Base-by-base conservation (phyloP, 2,797 vertebrate genomes). In the Protosalanx chinensis region DNA sequence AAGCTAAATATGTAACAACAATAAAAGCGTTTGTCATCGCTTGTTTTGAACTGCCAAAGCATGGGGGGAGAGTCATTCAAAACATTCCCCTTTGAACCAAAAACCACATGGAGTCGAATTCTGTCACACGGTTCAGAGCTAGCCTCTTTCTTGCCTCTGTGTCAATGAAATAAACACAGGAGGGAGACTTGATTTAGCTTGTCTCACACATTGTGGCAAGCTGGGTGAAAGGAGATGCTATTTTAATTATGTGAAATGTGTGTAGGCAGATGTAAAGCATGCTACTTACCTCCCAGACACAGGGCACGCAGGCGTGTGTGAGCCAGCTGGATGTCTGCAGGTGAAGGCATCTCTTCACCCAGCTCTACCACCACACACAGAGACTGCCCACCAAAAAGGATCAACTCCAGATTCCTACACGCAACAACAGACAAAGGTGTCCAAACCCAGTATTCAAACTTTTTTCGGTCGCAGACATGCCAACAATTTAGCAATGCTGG, bases 311-410 rank as follows among this genome's bases (percentile, higher is more conserved):
- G 93, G 71, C 92, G 93, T 67, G 93, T 73, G 87, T 96, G 93
- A n/a, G 96, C 93, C 32, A 95, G 87, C 67, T 96, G 95, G 86
- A 98, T 85, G 79, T 98, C 97, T 0, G 90, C 64, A 0, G 92
- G 90, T 0, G 88, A 90, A 0, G 95, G 95, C 84, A 96, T 90
- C 71, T 96, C 96, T 10, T 95, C 94, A 0, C 77, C 84, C 0
- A 91, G 68, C 15, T 96, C 93, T 4, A 94, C 93, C 75, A 98
- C 85, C 78, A 98, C 95, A 10, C 96, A 95, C 65, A 94, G 91
- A 0, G 93, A 90, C 46, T 95, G 95, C 56, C 89, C 91, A 0
- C 95, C 96, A 5, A 96, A 96, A 81, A 98, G 89, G 85, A 98
- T 82, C 5, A 81, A 87, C 89, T 96, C 95, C 87, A 96, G 90